phyloP scores from a whole-genome alignment of 1,140 invertebrate species.

The Anastrepha obliqua region DNA sequence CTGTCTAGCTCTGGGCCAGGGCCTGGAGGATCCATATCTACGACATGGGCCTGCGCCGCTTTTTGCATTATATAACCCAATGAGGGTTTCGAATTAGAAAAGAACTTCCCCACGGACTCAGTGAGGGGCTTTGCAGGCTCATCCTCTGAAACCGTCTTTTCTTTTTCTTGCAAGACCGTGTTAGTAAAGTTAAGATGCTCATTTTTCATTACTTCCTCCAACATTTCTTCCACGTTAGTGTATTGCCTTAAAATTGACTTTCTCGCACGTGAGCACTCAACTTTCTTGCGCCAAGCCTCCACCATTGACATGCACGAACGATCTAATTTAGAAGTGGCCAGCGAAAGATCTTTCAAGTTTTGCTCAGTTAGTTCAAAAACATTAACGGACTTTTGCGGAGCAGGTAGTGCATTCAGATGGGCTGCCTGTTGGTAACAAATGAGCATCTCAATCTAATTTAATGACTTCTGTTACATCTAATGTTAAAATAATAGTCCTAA shows the following conservation, averaged over 20 bases:
- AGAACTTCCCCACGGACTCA: not conserved
- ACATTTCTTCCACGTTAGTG: conserved; percentile 63
- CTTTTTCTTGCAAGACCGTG: conserved; percentile 56
- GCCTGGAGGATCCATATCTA: conserved; percentile 21
- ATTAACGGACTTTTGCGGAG: conserved; percentile 61
- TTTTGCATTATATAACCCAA: conserved; percentile 55
- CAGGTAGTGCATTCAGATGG: not conserved
- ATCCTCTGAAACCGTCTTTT: not conserved
- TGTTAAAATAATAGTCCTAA: too few species aligned
- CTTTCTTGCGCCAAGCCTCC: conserved; percentile 70
- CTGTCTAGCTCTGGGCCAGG: conserved; percentile 59
- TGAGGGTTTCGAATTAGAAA: not conserved
- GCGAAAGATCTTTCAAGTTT: conserved; percentile 65
- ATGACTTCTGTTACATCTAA: too few species aligned
- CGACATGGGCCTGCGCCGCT: conserved; percentile 52
- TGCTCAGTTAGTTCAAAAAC: conserved; percentile 68
- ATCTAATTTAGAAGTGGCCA: conserved; percentile 53
- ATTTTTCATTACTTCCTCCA: conserved; percentile 65
- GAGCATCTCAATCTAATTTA: not conserved
- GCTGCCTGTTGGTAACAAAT: not conserved
- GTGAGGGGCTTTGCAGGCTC: not conserved
- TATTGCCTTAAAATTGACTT: conserved; percentile 64
- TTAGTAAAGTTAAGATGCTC: conserved; percentile 65
- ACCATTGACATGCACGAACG: conserved; percentile 64
- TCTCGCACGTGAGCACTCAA: conserved; percentile 64